Percentiles rank a stretch among this genome's conserved stretches.
These are phyloP conservation scores for Invenusta paracnida DNA, from an alignment of 2,888 invertebrate genomes.

Conservation along the genomic window DNA sequence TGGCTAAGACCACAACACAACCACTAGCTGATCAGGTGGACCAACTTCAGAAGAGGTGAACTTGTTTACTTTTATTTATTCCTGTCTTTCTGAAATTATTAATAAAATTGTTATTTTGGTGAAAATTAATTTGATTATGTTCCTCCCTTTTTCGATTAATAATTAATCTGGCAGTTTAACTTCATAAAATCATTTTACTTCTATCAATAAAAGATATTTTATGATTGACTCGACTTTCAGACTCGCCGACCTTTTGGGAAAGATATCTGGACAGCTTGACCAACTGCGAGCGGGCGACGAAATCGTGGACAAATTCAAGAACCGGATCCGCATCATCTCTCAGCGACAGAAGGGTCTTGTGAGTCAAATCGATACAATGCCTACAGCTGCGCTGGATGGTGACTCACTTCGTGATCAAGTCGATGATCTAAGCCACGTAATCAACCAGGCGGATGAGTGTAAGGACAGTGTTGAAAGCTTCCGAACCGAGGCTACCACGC, in stretches of 20 bases:
- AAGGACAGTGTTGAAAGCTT: constrained; percentile 35
- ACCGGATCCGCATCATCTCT: constrained; percentile 33
- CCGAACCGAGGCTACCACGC: constrained; percentile 20
- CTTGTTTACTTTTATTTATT: too few species aligned
- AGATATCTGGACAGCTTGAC: constrained; percentile 18
- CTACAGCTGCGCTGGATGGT: constrained; percentile 37
- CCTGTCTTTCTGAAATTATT: too few species aligned
- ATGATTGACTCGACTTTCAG: background rate
- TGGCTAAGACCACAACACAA: background rate
- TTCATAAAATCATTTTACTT: too few species aligned
- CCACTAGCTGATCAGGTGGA: background rate
- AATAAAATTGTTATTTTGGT: too few species aligned
- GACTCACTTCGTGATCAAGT: constrained; percentile 42
- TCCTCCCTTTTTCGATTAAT: background rate
- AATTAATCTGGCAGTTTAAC: too few species aligned
- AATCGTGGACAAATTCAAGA: constrained; percentile 33
- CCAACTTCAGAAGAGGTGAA: background rate
- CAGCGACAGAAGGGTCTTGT: constrained; percentile 35
- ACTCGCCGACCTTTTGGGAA: background rate
- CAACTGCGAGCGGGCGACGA: constrained; percentile 5
- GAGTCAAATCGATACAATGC: constrained; percentile 41
- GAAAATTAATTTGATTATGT: background rate
- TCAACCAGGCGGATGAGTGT: constrained; percentile 33
- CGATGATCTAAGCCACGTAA: constrained; percentile 34
- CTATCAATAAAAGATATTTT: too few species aligned